Evolutionary conservation across 2,888 invertebrate species (phyloP).

Genomic region (Scaptomyza tumidula): DNA sequence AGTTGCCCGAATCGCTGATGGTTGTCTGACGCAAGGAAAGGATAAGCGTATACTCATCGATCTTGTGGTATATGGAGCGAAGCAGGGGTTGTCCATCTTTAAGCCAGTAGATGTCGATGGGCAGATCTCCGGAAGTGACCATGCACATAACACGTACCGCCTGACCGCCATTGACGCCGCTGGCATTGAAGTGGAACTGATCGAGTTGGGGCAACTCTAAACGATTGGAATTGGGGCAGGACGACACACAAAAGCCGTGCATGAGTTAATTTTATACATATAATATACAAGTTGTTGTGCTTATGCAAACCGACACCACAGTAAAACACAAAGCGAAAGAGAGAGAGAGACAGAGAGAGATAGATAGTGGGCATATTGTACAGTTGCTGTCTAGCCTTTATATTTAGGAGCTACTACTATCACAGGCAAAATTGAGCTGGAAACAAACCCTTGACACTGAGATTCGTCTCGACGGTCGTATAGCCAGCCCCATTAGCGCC

Average conservation of each 20-base stretch:
- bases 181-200: conserved; percentile 85
- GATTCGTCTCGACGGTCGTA: conserved; percentile 81
- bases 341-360: conserved; percentile 9
- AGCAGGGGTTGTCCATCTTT: conserved; percentile 85
- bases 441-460: conserved; percentile 84
- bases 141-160: conserved; percentile 87
- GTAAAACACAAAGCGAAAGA: conserved; percentile 31
- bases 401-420: conserved; percentile 37
- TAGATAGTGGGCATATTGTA: conserved; percentile 40
- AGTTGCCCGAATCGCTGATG: conserved; percentile 85
- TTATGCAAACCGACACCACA: conserved; percentile 59
- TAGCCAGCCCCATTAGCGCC: conserved; percentile 88
- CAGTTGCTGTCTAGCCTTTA: conserved; percentile 49
- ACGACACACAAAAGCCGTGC: conserved; percentile 67
- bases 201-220: conserved; percentile 86
- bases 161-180: conserved; percentile 85
- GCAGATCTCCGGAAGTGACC: conserved; percentile 91
- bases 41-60: conserved; percentile 85
- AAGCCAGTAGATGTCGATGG: conserved; percentile 89
- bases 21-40: conserved; percentile 85
- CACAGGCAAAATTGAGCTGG: conserved; percentile 20
- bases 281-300: conserved; percentile 36
- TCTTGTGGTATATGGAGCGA: conserved; percentile 83
- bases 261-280: conserved; percentile 40
- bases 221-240: conserved; percentile 2